Evolutionary conservation across 2,797 vertebrate species (phyloP), one percentile per base, ranked within the genome.

Genomic region (Spondyliosoma cantharus): DNA sequence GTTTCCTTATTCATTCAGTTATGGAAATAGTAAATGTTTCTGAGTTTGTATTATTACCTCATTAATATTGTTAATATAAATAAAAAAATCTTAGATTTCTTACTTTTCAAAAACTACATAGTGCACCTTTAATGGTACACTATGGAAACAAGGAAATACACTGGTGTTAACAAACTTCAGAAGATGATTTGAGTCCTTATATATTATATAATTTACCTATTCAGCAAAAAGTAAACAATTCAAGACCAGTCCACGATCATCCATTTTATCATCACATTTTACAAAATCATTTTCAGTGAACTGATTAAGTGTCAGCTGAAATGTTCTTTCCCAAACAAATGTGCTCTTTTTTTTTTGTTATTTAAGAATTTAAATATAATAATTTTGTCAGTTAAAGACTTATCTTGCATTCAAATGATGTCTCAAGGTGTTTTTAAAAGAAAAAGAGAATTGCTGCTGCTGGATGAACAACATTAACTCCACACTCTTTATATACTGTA

Each of bases 401-500:
- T 69, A 4, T 43, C 24, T 57, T 27, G 42, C 17, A 57, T 50
- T 52, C 14, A 2, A 27, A 48, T 27, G 19, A 48, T 17, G 12
- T 20, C 12, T 25, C 22, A 46, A 57, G 5, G 54, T 17, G 14
- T 43, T 6, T 45, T 7, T 61, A 15, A 32, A 56, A 19, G 7
- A 43, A 42, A 42, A 66, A 37, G 13, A 24, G 19, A 78, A 50
- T 22, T 50, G 61, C n/a, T 17, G 22, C 50, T 66, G 37, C 42
- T 24, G 16, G 20, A 13, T 5, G 17, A 46, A 19, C 29, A 61
- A 43, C 52, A 48, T n/a, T 3, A 73, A 49, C 69, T 69, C 57
- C 46, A 64, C 15, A 50, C 43, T 56, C 54, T 75, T 66, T 17
- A 17, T 68, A 25, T 56, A 61, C 8, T 24, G 37, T 50, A 11